Evolutionary conservation across 2,113 vertebrate species (phyloP).

Genomic region (Ranitomeya variabilis): DNA sequence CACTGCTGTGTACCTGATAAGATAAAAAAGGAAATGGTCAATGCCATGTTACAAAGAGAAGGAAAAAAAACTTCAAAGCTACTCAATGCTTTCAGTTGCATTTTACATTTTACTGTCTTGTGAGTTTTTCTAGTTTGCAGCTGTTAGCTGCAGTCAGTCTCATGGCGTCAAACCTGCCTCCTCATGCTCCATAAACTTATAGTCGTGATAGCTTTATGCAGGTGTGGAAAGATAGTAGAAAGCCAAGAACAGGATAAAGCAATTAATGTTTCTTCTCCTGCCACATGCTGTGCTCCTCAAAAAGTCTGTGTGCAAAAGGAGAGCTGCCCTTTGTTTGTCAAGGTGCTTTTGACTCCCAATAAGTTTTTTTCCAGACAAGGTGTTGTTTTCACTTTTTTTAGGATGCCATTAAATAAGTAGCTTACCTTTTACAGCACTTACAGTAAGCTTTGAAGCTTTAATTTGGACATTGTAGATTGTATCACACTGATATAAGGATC

Average conservation of each 20-base stretch:
- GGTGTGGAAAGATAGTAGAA: conserved; percentile 74
- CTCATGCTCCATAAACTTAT: conserved; percentile 78
- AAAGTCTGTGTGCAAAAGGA: conserved; percentile 58
- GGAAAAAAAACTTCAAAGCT: conserved; percentile 77
- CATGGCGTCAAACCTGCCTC: conserved; percentile 79
- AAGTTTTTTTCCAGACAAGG: conserved; percentile 64
- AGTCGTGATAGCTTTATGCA: conserved; percentile 68
- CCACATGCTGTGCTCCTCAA: conserved; percentile 69
- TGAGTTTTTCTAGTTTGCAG: conserved; percentile 70
- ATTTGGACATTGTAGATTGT: conserved; percentile 54
- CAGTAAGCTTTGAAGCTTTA: conserved; percentile 67
- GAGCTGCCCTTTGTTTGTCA: conserved; percentile 64
- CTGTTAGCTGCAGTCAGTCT: conserved; percentile 70
- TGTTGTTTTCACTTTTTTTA: conserved; percentile 64
- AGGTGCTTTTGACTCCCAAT: conserved; percentile 60
- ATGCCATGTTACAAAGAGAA: conserved; percentile 68
- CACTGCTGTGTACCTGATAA: background rate
- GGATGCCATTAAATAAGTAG: conserved; percentile 62
- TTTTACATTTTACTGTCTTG: conserved; percentile 82
- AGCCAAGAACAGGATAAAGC: conserved; percentile 63
- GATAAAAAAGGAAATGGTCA: conserved; percentile 75
- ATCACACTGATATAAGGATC: background rate
- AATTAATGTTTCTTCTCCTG: conserved; percentile 67
- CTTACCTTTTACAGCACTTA: conserved; percentile 66
- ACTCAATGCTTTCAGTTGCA: conserved; percentile 69